Base-by-base conservation (phyloP, 1,140 invertebrate species). In the Drosophila bocqueti region DNA sequence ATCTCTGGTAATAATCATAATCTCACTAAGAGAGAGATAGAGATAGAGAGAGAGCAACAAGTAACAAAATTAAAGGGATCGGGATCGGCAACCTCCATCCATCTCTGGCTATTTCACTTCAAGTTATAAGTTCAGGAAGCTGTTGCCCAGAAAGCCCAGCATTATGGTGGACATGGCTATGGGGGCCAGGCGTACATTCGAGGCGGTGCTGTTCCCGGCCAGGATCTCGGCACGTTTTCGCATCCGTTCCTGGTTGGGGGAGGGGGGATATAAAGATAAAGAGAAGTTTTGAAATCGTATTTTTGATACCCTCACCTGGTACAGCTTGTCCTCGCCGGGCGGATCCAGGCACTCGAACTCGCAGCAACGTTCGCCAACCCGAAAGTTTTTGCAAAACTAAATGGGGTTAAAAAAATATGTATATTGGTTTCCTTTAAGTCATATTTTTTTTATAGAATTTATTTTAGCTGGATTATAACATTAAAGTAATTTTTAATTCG, bases 261-360 rank as follows among this genome's bases (percentile, higher is more conserved):
- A 13, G 3, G 4, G 34, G 2, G 15, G 69, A 3, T 9, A 3
- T 9, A 5, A 31, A 13, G n/a, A 15, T 18, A 36, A 16, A 49
- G 3, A 8, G 13, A 21, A 9, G 1, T 24, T 24, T 50, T 49
- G 7, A 45, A 4, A 26, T 29, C 2, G 26, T 4, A 10, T 1
- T 31, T 31, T 31, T 9, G 1, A 8, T 9, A 9, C 8, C 8
- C 29, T 68, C 45, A 93, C 94, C 52, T 93, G 93, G 92, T 95
- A 95, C n/a, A 93, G 92, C 21, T 93, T 93, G 83, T 95, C 94
- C 75, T 95, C 94, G 1, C 95, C 95, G 0, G 95, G 95, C 2
- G 95, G 95, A 92, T 96, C 96, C 46, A 96, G 94, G 83, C 96
- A 96, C 83, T 96, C 95, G 83, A 96, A 96, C 77, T 96, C 96